Evolutionary conservation across 2,797 vertebrate genomes (phyloP), one percentile per base, ranked within the genome.

Genomic region (Pempheris klunzingeri): DNA sequence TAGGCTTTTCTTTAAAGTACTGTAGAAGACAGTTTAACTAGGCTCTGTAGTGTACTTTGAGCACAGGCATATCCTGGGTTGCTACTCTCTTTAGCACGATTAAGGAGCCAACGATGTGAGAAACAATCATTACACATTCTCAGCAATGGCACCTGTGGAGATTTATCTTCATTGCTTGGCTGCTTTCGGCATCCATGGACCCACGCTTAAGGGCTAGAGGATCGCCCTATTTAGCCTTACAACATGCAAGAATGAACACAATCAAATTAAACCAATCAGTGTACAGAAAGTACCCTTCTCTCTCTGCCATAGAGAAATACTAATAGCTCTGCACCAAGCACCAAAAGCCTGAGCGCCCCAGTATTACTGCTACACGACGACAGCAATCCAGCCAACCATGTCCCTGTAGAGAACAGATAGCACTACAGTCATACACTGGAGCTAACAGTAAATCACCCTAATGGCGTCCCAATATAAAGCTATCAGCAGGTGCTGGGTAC

Each of bases 81-180:
- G 86, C 83, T 82, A 77, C 82, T 85, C 84, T 88, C 84, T 90
- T 88, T 87, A 91, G 87, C 85, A 80, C 77, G 85, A 93, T 93
- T 94, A 92, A 84, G 90, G 83, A 89, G 86, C 83, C 90, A 93
- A 85, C 70, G 81, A 91, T 86, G 88, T 91, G 88, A 87, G 82
- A 91, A 92, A 89, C 82, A 88, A 84, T 88, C 88, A 91, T 92
- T 92, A 90, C 79, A 77, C 81, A 85, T 90, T 87, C 88, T 85
- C 78, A 14, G 52, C 85, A 76, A 84, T 82, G 80, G 87, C 91
- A 92, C 91, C 87, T 90, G 84, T 84, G 67, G 82, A 90, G 79
- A 90, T 93, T 90, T 92, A 92, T 92, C 91, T 89, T 90, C 89
- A 84, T 82, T 78, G 87, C 86, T 82, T 82, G 87, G 78, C 82